phyloP scores from a whole-genome alignment of 2,797 vertebrate genomes.

The Characodon lateralis region DNA sequence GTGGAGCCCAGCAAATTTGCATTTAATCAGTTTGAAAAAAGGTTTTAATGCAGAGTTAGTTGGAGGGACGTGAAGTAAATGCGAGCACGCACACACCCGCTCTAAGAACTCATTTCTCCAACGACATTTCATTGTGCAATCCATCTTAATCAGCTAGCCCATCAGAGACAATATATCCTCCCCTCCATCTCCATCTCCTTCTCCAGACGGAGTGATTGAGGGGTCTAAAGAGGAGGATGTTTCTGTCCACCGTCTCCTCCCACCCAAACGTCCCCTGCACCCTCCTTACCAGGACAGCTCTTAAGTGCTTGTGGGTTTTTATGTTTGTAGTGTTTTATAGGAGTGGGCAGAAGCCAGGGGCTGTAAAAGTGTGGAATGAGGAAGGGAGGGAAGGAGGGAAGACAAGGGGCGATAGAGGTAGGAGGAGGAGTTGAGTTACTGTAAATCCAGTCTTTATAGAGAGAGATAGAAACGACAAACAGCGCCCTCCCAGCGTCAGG shows the following conservation, averaged over 20 bases:
- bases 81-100: constrained; percentile 20
- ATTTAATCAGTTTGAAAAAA: constrained; percentile 78
- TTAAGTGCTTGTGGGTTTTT: constrained; percentile 89
- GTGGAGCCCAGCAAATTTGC: constrained; percentile 71
- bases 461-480: constrained; percentile 74
- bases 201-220: constrained; percentile 80
- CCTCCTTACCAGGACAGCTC: constrained; percentile 76
- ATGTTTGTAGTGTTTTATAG: constrained; percentile 88
- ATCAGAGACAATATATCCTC: constrained; percentile 83
- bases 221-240: constrained; percentile 84
- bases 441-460: constrained; percentile 86
- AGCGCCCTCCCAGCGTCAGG: constrained; percentile 37
- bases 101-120: constrained; percentile 71
- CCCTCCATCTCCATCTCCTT: constrained; percentile 75
- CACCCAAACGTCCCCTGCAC: constrained; percentile 18
- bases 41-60: constrained; percentile 78
- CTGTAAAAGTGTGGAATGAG: constrained; percentile 80
- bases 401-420: constrained; percentile 39
- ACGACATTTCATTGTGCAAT: constrained; percentile 80
- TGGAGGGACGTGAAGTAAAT: constrained; percentile 38
- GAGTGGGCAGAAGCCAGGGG: constrained; percentile 81
- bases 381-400: constrained; percentile 3
- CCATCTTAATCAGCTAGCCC: constrained; percentile 84
- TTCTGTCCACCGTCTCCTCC: constrained; percentile 70
- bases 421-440: constrained; percentile 77